Percentiles rank a stretch among this genome's conserved stretches.
Evolutionary conservation across 1,140 invertebrate genomes (phyloP).

Genomic region (Sipha flava): DNA sequence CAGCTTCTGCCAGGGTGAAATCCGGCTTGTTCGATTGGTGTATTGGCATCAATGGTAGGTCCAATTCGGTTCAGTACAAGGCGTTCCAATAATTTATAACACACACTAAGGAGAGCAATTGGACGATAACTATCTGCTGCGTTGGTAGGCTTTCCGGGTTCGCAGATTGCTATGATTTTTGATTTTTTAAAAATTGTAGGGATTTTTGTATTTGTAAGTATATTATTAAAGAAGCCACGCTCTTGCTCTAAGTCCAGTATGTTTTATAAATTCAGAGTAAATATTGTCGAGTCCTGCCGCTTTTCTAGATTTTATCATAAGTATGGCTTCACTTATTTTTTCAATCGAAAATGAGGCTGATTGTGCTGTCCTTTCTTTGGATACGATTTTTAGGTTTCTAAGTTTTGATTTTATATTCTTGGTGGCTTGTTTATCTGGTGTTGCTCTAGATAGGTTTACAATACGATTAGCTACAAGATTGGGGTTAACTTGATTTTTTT

Average conservation of each 20-base stretch:
- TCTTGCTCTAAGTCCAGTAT: background rate
- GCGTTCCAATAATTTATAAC: slow-evolving; percentile 30
- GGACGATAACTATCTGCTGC: slow-evolving; percentile 30
- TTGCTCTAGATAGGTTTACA: background rate
- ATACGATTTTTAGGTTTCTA: background rate
- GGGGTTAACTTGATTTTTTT: slow-evolving; percentile 1
- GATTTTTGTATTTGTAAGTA: background rate
- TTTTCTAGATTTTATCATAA: slow-evolving; percentile 17
- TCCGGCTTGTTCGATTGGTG: slow-evolving; percentile 28
- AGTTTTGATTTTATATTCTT: background rate
- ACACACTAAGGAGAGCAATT: slow-evolving; percentile 23
- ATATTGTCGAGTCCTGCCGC: slow-evolving; percentile 29
- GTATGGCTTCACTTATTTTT: slow-evolving; percentile 21
- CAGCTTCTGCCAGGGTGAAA: slow-evolving; percentile 23
- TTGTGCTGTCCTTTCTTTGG: background rate
- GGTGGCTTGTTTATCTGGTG: background rate
- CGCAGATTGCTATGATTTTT: slow-evolving; percentile 21
- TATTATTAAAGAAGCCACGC: slow-evolving; percentile 28
- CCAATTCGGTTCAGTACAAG: slow-evolving; percentile 30
- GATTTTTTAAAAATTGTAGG: slow-evolving; percentile 31
- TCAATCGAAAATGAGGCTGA: background rate
- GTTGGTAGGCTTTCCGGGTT: slow-evolving; percentile 32
- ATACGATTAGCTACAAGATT: slow-evolving; percentile 22
- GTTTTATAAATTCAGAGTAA: slow-evolving; percentile 15
- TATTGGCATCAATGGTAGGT: background rate